Evolutionary conservation across 2,113 vertebrate genomes (phyloP).

Genomic region (Archocentrus centrarchus): DNA sequence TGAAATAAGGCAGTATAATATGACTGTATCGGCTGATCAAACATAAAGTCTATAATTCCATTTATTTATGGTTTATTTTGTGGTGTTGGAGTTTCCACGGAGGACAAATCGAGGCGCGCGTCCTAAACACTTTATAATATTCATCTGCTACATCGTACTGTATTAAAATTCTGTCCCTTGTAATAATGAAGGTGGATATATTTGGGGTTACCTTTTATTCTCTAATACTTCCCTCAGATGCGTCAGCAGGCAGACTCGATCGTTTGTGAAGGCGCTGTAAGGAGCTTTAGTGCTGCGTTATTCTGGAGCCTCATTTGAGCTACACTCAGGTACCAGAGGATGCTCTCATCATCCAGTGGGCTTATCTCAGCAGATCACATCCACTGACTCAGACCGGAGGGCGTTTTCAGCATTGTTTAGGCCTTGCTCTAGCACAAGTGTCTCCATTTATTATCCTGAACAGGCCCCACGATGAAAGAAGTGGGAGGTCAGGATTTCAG

Average conservation of each 20-base stretch:
- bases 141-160: no score
- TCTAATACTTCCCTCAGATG: not conserved
- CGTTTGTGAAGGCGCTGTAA: not conserved
- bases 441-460: not conserved
- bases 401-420: not conserved
- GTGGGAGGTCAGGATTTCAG: not conserved
- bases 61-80: no score
- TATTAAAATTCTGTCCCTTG: no score
- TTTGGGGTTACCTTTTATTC: no score
- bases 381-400: not conserved
- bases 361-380: conserved; percentile 11
- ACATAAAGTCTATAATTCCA: no score
- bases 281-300: not conserved
- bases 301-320: not conserved
- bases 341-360: not conserved
- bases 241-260: not conserved
- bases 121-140: no score
- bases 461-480: not conserved
- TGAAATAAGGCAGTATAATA: no score
- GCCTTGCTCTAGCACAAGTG: conserved; percentile 3
- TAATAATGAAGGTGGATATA: no score
- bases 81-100: no score
- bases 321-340: not conserved
- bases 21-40: no score
- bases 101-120: no score